Base-by-base conservation (phyloP, 2,797 vertebrate species). In the Clamator glandarius region DNA sequence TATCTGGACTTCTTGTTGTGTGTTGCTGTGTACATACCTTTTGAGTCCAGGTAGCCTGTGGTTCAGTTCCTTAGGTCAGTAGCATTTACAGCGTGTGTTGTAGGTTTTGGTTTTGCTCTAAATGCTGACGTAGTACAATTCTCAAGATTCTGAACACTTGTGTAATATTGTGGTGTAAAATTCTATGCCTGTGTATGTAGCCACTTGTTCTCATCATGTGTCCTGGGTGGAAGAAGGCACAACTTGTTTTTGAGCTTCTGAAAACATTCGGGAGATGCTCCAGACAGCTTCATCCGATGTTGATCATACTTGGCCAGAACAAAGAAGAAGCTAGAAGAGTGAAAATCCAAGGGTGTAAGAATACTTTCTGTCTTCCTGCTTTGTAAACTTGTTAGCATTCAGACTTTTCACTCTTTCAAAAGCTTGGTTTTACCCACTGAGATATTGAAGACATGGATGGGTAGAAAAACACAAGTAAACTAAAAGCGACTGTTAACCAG, bases 151-250 rank as follows among this genome's bases (percentile, higher is more conserved):
- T 84, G 33, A 77, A 62, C 15, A 46, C 28, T 28, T 44, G 2
- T 67, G 15, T 83, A 29, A 74, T 29, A 17, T 15, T 68, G 0
- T 58, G 46, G 4, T 91, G 14, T 78, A 54, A 69, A 50, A 85
- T 64, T 94, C 42, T 90, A 9, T 93, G n/a, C 74, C 3, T 93
- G 12, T 92, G 31, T 94, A 11, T 59, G 9, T 96, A 99, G 99
- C 99, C 99, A 6, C 46, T 98, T n/a, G 99, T 98, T 3, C 97
- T 99, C 91, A 97, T 99, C 76, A 91, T 99, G 61, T 99, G 99
- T 97, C 98, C 98, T 3, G 98, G 98, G 39, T 99, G 98, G 98
- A 98, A 98, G 97, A 99, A 98, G 92, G 98, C 98, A 52, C 98
- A 98, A 28, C 78, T 63, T 24, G 97, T 99, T 67, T 98, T 97